Conservation (phyloP, 2,113 vertebrate species). For the Amazona vittata region DNA sequence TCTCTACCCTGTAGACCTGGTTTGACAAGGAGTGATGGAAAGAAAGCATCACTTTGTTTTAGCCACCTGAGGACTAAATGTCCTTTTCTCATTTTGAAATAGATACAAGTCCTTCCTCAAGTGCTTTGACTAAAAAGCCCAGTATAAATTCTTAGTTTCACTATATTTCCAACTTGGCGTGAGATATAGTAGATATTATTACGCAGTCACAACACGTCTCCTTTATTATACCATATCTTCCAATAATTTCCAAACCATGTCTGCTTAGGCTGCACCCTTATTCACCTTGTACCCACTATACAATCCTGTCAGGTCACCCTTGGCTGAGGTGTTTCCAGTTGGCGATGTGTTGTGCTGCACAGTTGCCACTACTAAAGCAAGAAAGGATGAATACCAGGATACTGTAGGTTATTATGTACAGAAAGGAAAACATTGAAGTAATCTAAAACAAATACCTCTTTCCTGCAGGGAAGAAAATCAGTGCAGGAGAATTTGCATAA, state of each 20-base stretch:
- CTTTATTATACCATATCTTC: background rate
- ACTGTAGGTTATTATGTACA: background rate
- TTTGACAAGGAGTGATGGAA: background rate
- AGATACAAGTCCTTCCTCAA: background rate
- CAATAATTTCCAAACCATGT: background rate
- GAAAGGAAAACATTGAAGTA: background rate
- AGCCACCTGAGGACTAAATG: background rate
- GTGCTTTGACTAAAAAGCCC: background rate
- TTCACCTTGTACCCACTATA: background rate
- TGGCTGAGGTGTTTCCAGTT: background rate
- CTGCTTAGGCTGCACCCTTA: background rate
- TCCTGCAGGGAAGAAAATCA: background rate
- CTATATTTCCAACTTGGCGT: background rate
- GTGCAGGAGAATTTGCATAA: background rate
- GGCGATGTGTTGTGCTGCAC: too few species aligned
- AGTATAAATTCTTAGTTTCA: background rate
- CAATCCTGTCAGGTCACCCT: background rate
- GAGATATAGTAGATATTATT: background rate
- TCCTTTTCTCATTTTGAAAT: background rate
- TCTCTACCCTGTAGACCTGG: background rate
- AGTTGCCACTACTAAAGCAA: background rate
- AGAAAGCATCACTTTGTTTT: background rate
- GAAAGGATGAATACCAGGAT: background rate
- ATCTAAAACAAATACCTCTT: background rate
- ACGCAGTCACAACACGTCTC: rapidly evolving